Percentiles rank a stretch among this genome's conserved stretches.
Evolutionary conservation across 1,140 invertebrate species (phyloP).

Genomic region (Ylistrum balloti): DNA sequence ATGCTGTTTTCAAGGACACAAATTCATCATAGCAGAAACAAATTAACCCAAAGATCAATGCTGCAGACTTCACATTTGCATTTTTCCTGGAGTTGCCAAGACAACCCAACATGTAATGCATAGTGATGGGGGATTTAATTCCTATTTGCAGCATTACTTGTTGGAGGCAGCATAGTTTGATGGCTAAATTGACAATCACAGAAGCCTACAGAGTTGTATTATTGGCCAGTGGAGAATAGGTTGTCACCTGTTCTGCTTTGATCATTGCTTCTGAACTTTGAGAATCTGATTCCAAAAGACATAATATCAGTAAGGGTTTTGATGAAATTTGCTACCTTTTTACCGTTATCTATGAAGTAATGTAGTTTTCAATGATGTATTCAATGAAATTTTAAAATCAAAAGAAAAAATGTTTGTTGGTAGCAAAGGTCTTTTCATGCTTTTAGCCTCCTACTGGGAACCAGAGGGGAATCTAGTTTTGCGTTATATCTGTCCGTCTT

Average conservation of each 20-base stretch:
- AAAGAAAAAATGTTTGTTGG: too few species aligned
- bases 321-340: background rate
- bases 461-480: too few species aligned
- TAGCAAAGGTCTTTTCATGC: too few species aligned
- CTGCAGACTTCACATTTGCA: slow-evolving; percentile 24
- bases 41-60: slow-evolving; percentile 35
- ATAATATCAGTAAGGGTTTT: background rate
- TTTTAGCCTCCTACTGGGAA: too few species aligned
- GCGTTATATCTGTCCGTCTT: too few species aligned
- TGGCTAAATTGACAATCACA: slow-evolving; percentile 34
- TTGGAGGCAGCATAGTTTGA: background rate
- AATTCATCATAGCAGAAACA: slow-evolving; percentile 21
- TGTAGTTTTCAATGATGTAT: background rate
- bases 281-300: background rate
- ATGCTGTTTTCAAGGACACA: slow-evolving; percentile 24
- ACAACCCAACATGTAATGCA: background rate
- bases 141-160: background rate
- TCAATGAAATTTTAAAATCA: background rate
- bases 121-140: slow-evolving; percentile 34
- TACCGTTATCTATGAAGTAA: background rate
- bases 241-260: slow-evolving; percentile 19
- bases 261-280: background rate
- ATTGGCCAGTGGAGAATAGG: slow-evolving; percentile 13
- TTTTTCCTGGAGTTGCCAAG: slow-evolving; percentile 4
- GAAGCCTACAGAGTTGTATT: background rate